Evolutionary conservation across 2,888 invertebrate species (phyloP), one percentile per base, ranked within the genome.

Genomic region (Dascillus cervinus): DNA sequence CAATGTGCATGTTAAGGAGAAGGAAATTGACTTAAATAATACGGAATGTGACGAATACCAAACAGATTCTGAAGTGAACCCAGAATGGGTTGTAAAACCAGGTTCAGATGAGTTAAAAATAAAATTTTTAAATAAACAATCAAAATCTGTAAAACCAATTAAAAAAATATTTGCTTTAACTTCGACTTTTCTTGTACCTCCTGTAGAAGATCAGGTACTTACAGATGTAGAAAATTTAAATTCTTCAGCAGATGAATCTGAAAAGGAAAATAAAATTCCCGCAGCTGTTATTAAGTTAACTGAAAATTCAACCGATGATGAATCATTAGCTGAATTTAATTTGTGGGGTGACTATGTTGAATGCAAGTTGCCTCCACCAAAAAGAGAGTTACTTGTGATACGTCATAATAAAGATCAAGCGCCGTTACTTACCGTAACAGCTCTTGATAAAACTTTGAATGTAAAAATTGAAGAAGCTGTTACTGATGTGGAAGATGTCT

Each of bases 221-320:
- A 71, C 71, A 3, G 71, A 72, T 46, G 52, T 65, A 9, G 71
- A 71, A 49, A 63, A 65, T 40, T 50, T 71, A n/a, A 62, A 67
- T 30, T 58, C 60, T 13, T 50, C 56, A 8, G 51, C 50, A 15
- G 47, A 46, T 14, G 55, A 55, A 26, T 32, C 23, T 4, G 43
- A 42, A 14, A 46, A 53, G 27, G 50, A 51, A n/a, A 53, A 57
- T 37, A 47, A 50, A 20, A 59, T 63, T 14, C 62, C 62, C 3
- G 44, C 60, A 2, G 52, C 59, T 13, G 39, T 59, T 6, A 44
- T 61, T 28, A 62, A 62, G 3, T 55, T 55, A 28, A 26, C 29
- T 4, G 37, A 41, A 5, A 35, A 32, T 24, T 36, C 48, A 3
- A 69, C 67, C 2, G 69, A 68, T 43, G 41, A 58, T 2, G 69